Evolutionary conservation across 1,140 invertebrate species (phyloP).

Genomic region (Heliconius melpomene): DNA sequence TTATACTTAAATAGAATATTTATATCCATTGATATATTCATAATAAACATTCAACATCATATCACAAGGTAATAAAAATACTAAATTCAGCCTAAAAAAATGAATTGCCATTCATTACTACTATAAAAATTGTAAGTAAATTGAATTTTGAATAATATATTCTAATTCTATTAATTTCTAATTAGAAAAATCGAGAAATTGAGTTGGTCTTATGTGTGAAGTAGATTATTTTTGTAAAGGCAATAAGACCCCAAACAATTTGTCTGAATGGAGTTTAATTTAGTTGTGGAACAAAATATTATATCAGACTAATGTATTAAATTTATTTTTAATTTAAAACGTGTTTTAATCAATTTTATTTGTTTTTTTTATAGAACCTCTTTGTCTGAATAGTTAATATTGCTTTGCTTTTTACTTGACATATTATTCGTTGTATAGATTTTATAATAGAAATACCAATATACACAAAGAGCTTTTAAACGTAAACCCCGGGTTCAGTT

Average conservation of each 20-base stretch:
- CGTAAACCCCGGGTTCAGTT: too few relatives aligned
- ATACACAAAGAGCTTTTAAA: too few relatives aligned
- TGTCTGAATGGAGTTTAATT: conserved; percentile 16
- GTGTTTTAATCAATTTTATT: conserved; percentile 15
- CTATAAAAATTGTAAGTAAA: too few relatives aligned
- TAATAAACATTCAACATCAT: neutral
- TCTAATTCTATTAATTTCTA: neutral
- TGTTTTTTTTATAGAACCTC: neutral
- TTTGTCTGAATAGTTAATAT: too few relatives aligned
- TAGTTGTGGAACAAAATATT: conserved; percentile 28
- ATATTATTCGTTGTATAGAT: too few relatives aligned
- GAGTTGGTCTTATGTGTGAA: neutral
- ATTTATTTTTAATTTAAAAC: conserved; percentile 34
- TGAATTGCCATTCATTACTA: neutral
- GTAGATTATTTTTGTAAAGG: conserved; percentile 33
- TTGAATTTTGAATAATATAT: too few relatives aligned
- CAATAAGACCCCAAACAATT: conserved; percentile 18
- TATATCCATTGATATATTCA: neutral
- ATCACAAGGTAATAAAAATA: neutral
- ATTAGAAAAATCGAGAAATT: neutral
- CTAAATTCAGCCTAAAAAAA: neutral
- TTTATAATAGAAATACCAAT: too few relatives aligned
- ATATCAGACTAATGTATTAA: conserved; percentile 35
- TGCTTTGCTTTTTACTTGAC: too few relatives aligned
- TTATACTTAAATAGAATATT: conserved; percentile 1